Base-by-base conservation (phyloP, 2,888 invertebrate genomes). In the Coenonympha glycerion region DNA sequence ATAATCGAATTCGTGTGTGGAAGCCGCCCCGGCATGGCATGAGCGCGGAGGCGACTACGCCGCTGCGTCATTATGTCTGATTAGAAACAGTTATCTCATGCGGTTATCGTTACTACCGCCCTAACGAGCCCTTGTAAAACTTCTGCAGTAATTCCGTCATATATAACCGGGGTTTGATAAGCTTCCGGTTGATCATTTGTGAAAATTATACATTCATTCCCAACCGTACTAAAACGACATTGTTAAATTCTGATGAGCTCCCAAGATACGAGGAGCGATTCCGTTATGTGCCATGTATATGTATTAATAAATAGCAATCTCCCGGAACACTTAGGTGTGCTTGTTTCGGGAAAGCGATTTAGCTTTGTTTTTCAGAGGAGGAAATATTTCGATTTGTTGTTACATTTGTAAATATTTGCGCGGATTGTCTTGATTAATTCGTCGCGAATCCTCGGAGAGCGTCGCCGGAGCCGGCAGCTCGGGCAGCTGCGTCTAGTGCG, bases 11-110 rank as follows among this genome's bases (percentile, higher is more conserved):
- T 47, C 44, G 40, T 54, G 42, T 47, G 34, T 52, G 26, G 44
- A 49, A 47, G 44, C 39, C 42, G 45, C 24, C 34, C 44, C 45
- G 22, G 40, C 42, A 48, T 42, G 22, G 40, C 42, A 48, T 42
- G 53, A 26, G 50, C 48, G 46, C 46, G 63, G 55, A 49, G 61
- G 62, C 47, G 62, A 63, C 45, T 45, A 34, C 61, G 62, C 60
- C 62, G 68, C 63, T 66, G 68, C 69, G 72, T 76, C 78, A 80
- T 83, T 80, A 79, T 71, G 72, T 73, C 76, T 79, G 82, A 83
- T 81, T 83, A 81, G 81, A 79, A 84, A 78, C 80, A 76, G 83
- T 84, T 82, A 86, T 85, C 81, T 81, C 70, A 69, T 71, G 73
- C 74, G 79, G 81, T 81, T 82, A 81, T 84, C 80, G 76, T 81